A percentile compares a stretch with the other conserved stretches of the same genome.
Evolutionary conservation across 2,113 vertebrate genomes (phyloP).

Genomic region (Vimba vimba): DNA sequence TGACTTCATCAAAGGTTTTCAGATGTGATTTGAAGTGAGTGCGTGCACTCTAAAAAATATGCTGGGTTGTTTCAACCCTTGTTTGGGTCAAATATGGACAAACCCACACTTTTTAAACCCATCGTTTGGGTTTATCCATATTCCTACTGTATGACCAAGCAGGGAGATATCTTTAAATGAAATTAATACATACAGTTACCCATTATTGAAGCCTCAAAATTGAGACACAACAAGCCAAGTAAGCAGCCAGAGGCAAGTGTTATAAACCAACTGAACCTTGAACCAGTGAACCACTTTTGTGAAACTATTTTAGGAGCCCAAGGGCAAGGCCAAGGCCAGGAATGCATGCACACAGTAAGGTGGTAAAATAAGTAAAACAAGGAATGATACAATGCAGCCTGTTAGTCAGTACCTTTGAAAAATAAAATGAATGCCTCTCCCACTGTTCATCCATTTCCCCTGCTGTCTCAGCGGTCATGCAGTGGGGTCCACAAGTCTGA

Average conservation of each 20-base stretch:
- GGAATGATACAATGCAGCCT: conserved; percentile 19
- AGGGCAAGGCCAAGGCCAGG: conserved; percentile 33
- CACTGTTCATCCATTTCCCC: conserved; percentile 1
- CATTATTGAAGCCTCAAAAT: background rate
- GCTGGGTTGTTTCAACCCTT: too few relatives aligned
- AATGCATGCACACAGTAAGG: conserved; percentile 32
- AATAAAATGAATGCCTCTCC: background rate
- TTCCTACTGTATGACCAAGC: background rate
- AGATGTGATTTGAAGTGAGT: background rate
- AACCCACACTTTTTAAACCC: too few relatives aligned
- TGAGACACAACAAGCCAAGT: conserved; percentile 5
- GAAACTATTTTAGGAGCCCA: conserved; percentile 42
- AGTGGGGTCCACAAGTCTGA: too few relatives aligned
- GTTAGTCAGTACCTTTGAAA: conserved; percentile 14
- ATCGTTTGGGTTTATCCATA: too few relatives aligned
- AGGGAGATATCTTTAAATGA: background rate
- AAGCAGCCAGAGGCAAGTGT: background rate
- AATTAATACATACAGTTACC: background rate
- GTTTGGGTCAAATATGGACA: too few relatives aligned
- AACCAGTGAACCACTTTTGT: conserved; percentile 29
- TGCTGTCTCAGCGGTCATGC: background rate
- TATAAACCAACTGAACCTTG: conserved; percentile 34
- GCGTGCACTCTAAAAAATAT: background rate
- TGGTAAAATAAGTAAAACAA: conserved; percentile 27
- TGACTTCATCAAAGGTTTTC: background rate